Percentiles rank a stretch among this genome's conserved stretches.
Evolutionary conservation across 1,140 invertebrate species (phyloP).

Genomic region (Nasonia longicornis): DNA sequence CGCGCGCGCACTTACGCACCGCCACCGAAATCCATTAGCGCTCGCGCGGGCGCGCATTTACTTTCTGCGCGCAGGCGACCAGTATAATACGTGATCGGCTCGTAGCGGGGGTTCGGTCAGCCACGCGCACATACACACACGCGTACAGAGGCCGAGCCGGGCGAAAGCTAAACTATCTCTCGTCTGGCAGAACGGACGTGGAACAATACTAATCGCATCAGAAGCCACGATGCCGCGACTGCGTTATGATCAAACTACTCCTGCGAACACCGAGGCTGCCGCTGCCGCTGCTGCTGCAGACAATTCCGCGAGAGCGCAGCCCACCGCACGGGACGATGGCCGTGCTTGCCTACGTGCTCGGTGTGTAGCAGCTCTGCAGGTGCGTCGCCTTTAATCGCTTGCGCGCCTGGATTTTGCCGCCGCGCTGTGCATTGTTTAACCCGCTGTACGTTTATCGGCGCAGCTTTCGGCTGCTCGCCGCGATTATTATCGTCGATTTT

Average conservation of each 20-base stretch:
- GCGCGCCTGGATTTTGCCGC: slow-evolving; percentile 41
- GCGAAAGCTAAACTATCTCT: slow-evolving; percentile 46
- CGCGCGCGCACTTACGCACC: background rate
- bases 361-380: background rate
- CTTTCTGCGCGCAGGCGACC: background rate
- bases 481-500: slow-evolving; percentile 45
- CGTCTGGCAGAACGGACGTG: slow-evolving; percentile 54
- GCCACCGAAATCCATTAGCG: slow-evolving; percentile 8
- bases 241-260: slow-evolving; percentile 51
- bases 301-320: slow-evolving; percentile 44
- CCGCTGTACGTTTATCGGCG: background rate
- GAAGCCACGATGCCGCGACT: slow-evolving; percentile 52
- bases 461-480: background rate
- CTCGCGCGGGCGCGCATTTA: background rate
- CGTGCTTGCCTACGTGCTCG: slow-evolving; percentile 23
- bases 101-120: background rate
- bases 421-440: background rate
- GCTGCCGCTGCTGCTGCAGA: slow-evolving; percentile 1
- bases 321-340: slow-evolving; percentile 32
- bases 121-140: background rate
- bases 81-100: background rate
- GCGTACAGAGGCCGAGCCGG: background rate
- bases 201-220: slow-evolving; percentile 63
- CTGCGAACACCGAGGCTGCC: too few relatives aligned
- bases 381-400: slow-evolving; percentile 37